These are phyloP conservation scores for Rugalucina vietnamica DNA, from an alignment of 2,888 invertebrate species.

Conservation along the genomic window DNA sequence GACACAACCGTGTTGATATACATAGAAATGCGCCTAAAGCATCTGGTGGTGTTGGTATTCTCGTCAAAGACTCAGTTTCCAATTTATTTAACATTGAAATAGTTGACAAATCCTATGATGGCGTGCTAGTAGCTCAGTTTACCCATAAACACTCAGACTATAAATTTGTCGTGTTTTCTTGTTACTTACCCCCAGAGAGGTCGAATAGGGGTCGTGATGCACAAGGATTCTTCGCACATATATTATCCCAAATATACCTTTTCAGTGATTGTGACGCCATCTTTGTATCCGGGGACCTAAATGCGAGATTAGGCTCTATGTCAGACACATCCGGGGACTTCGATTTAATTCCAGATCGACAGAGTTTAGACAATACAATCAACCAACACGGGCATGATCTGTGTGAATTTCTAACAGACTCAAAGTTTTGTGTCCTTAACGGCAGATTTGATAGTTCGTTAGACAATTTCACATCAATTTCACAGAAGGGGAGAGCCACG, in stretches of 20 bases:
- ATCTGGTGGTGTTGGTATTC: slow-evolving; percentile 46
- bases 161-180: no score
- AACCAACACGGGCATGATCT: slow-evolving; percentile 35
- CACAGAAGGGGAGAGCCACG: slow-evolving; percentile 27
- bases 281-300: no score
- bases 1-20: slow-evolving; percentile 23
- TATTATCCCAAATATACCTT: slow-evolving; percentile 31
- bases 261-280: slow-evolving; percentile 22
- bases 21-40: slow-evolving; percentile 43
- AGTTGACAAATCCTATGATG: slow-evolving; percentile 33
- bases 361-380: background rate
- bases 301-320: slow-evolving; percentile 31
- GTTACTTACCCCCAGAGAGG: slow-evolving; percentile 28
- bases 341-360: slow-evolving; percentile 17
- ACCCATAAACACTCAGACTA: no score
- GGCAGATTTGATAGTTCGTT: background rate
- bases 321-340: slow-evolving; percentile 3
- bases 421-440: slow-evolving; percentile 29
- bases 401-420: slow-evolving; percentile 23
- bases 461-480: slow-evolving; percentile 33
- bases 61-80: slow-evolving; percentile 23
- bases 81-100: slow-evolving; percentile 23
- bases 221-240: slow-evolving; percentile 25
- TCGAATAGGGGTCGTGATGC: slow-evolving; percentile 33
- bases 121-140: slow-evolving; percentile 35